Evolutionary conservation across 2,113 vertebrate genomes (phyloP).

Genomic region (Platichthys flesus): DNA sequence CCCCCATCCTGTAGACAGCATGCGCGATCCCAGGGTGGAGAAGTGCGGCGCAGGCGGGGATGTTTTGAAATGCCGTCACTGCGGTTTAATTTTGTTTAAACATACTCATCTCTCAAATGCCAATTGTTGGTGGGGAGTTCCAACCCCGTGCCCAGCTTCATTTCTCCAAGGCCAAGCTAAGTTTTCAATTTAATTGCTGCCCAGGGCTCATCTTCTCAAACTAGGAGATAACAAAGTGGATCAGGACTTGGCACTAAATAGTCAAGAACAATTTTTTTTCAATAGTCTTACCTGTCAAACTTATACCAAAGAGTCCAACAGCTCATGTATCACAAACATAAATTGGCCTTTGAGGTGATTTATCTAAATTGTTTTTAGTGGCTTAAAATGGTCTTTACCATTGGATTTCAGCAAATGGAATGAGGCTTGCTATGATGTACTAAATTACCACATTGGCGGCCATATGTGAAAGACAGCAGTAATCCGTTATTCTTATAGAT

Average conservation of each 20-base stretch:
- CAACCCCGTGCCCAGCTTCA: constrained; percentile 32
- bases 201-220: constrained; percentile 46
- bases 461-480: constrained; percentile 82
- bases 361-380: no score
- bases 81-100: constrained; percentile 52
- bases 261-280: constrained; percentile 50
- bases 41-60: neutral
- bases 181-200: constrained; percentile 73
- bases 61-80: constrained; percentile 57
- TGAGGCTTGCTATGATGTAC: neutral
- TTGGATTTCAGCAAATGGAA: neutral
- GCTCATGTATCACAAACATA: neutral
- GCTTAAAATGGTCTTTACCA: neutral
- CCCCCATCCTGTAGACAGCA: constrained; percentile 29
- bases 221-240: constrained; percentile 72
- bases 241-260: constrained; percentile 26
- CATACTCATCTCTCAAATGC: constrained; percentile 30
- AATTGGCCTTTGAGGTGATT: neutral
- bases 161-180: constrained; percentile 47
- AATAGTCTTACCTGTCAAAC: constrained; percentile 25
- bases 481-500: constrained; percentile 80
- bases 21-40: neutral
- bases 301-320: constrained; percentile 25
- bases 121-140: constrained; percentile 47
- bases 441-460: constrained; percentile 10